Base-by-base conservation (phyloP, 2,888 invertebrate genomes). In the Arenicola marina region DNA sequence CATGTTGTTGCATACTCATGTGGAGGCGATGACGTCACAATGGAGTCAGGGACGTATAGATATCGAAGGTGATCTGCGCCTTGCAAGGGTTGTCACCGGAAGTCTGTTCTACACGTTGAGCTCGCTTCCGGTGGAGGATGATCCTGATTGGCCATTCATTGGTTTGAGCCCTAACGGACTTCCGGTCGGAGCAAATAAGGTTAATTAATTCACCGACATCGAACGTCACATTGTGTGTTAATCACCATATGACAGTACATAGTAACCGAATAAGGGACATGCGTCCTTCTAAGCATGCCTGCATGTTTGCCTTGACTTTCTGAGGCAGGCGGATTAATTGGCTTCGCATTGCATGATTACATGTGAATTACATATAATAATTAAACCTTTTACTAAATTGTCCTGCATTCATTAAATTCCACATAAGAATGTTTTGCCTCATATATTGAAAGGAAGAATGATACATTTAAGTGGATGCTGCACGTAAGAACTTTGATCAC, bases 81-180 rank as follows among this genome's bases (percentile, higher is more conserved):
- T 79, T 28, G 73, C 78, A 3, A 72, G 68, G 59, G 63, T 73
- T 7, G 73, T 73, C 32, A 77, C 78, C 62, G 78, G 78, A 4
- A 61, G 74, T 24, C 67, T 76, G n/a, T 83, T 81, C 67, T 80
- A 81, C 69, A 68, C 82, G 4, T 66, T 77, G n/a, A 78, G 75
- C 65, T 77, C 80, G n/a, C 68, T 82, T 38, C 83, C 81, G 0
- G 65, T 70, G 21, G 54, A 67, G 15, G 69, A 75, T 11, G 74
- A 75, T 43, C 48, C 53, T 0, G 51, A 64, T 2, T 68, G 67
- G 63, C 77, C 76, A 4, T 83, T 81, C 59, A 69, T 78, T 57
- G 82, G 83, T 15, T 70, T 83, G 26, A 78, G 81, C 46, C 82
- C 83, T 0, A 76, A 74, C 7, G 80, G 79, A 45, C 72, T 83